Evolutionary conservation across 2,113 vertebrate genomes (phyloP), one percentile per base, ranked within the genome.

Genomic region (Myrmophylax atrothorax): DNA sequence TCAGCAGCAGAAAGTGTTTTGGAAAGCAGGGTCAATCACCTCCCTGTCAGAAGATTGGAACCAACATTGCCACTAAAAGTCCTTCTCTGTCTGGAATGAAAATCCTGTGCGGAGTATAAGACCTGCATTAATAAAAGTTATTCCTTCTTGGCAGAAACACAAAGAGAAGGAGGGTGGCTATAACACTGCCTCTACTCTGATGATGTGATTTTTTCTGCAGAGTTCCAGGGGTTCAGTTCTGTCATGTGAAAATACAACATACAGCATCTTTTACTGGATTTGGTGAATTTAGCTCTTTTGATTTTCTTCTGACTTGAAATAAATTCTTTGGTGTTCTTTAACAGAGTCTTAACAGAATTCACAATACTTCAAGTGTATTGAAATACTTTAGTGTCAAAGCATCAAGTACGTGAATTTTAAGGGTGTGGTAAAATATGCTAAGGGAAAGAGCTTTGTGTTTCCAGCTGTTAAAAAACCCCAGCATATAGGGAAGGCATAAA

Each of bases 91-190:
- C 62, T 84, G 67, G 58, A 89, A 85, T 31, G 66, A 94, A 75
- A 89, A 89, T 82, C 58, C 77, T 76, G 35, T 67, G 7, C 22
- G 22, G 37, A 47, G 18, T 14, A 58, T 50, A 63, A 92, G 81
- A 79, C 58, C 49, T 85, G 66, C 74, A 93, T 91, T 58, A 79
- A 31, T 74, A 89, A 87, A 72, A 69, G 19, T 23, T 62, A 49
- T 64, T 87, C 46, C 62, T 89, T 79, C 78, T 79, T 91, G 87
- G 78, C 87, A 91, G 74, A 87, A 84, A 42, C 25, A 55, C 81
- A 91, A 79, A 74, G 47, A 29, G 18, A 94, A 93, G 46, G 53
- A 59, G 95, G 66, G 84, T 94, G 84, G 52, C 56, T 72, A 35
- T 22, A 92, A 62, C 63, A n/a, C 18, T 77, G 26, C 44, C 74